These are phyloP conservation scores for Mesorhabditis belari DNA, from an alignment of 2,888 invertebrate genomes.

Conservation along the genomic window DNA sequence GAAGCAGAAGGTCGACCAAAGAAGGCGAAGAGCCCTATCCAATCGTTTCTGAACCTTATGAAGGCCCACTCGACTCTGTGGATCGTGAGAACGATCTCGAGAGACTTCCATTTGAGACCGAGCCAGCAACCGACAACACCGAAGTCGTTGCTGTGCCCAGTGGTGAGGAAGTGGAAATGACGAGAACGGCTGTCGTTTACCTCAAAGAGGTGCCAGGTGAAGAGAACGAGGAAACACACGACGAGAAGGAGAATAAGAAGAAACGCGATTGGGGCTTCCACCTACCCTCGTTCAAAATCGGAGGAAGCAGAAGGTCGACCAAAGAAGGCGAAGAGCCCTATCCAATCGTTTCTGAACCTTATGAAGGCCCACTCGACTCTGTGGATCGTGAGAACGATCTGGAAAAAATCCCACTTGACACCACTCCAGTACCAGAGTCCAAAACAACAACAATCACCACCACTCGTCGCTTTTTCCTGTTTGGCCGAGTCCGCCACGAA, in stretches of 20 bases:
- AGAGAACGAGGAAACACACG: too few species aligned
- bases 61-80: conserved; percentile 6
- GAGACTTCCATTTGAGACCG: background rate
- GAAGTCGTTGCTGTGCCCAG: too few species aligned
- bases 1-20: background rate
- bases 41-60: conserved; percentile 3
- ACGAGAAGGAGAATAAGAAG: too few species aligned
- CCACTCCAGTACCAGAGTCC: background rate
- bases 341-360: background rate
- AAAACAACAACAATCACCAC: conserved; percentile 1
- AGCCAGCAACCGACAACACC: too few species aligned
- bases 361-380: conserved; percentile 7
- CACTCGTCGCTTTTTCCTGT: conserved; percentile 4
- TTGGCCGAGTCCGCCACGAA: conserved; percentile 13
- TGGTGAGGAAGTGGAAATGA: background rate
- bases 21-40: background rate
- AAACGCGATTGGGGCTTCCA: too few species aligned
- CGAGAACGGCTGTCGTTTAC: background rate
- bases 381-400: conserved; percentile 2
- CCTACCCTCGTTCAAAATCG: too few species aligned
- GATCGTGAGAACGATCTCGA: conserved; percentile 2
- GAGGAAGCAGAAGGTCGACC: conserved; percentile 3
- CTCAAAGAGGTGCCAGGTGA: too few species aligned
- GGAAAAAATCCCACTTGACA: background rate
- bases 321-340: background rate